phyloP scores from a whole-genome alignment of 2,888 invertebrate species.

The Formica aserva region DNA sequence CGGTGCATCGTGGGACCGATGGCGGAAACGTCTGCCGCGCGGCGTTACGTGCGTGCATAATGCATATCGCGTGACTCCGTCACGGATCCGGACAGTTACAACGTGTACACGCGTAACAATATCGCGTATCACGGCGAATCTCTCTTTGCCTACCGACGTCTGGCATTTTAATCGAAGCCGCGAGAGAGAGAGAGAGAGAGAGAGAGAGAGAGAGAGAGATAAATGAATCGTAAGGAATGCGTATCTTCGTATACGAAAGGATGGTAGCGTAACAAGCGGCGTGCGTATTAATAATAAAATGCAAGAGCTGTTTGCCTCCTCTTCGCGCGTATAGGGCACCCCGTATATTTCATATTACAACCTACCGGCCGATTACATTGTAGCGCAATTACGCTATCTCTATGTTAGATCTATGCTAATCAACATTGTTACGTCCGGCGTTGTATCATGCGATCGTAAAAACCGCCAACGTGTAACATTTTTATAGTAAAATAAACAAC shows the following conservation, averaged over 20 bases:
- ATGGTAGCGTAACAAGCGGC: slow-evolving; percentile 63
- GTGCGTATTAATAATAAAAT: slow-evolving; percentile 59
- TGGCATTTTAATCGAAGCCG: slow-evolving; percentile 75
- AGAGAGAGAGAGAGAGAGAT: background rate
- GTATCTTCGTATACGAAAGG: slow-evolving; percentile 42
- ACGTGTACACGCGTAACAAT: slow-evolving; percentile 78
- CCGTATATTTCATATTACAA: slow-evolving; percentile 22
- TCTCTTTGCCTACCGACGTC: slow-evolving; percentile 61
- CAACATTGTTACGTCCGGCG: slow-evolving; percentile 41
- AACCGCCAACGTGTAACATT: background rate
- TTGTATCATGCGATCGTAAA: slow-evolving; percentile 35
- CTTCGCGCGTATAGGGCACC: background rate
- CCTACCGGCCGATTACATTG: slow-evolving; percentile 37
- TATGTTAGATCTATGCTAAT: slow-evolving; percentile 58
- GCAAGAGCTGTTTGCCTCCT: slow-evolving; percentile 10
- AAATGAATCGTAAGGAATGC: slow-evolving; percentile 60
- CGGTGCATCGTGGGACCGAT: slow-evolving; percentile 74
- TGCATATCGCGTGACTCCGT: slow-evolving; percentile 78
- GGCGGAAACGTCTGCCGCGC: slow-evolving; percentile 74
- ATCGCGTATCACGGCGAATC: slow-evolving; percentile 74
- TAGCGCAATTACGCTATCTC: slow-evolving; percentile 60
- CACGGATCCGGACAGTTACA: slow-evolving; percentile 78
- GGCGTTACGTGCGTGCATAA: slow-evolving; percentile 76
- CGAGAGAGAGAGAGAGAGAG: slow-evolving; percentile 36
- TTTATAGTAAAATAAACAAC: slow-evolving; percentile 27